Evolutionary conservation across 1,140 invertebrate species (phyloP), one percentile per base, ranked within the genome.

Genomic region (Hydropsyche tenuis): DNA sequence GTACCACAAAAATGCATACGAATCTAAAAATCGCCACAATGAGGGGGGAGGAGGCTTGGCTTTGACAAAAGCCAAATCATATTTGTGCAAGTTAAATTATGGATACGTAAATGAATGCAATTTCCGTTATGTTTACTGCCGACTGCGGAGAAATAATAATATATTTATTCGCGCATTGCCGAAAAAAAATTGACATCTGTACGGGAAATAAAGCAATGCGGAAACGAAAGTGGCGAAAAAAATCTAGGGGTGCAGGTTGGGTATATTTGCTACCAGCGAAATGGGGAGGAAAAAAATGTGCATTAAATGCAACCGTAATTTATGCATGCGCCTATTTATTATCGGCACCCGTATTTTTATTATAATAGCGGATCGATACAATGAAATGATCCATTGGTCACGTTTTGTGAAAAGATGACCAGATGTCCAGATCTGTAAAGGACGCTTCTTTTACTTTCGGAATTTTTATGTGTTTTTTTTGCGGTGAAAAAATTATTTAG

Each of bases 131-230:
- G 65, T 69, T 69, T 60, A 56, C 51, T 37, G 25, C 25, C 11
- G 6, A 60, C n/a, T 22, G 53, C 5, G 45, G 45, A 48, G 45
- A 48, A 48, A 48, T 37, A 37, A 37, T 37, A 37, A 37, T 37
- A 37, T 37, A 37, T 37, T 37, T 37, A 37, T 37, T 37, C 30
- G 30, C 3, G 45, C 4, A n/a, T n/a, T n/a, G n/a, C 2, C 23
- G 4, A n/a, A 23, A 74, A 74, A 74, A 74, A 74, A 74, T 25
- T 69, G 73, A 74, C 73, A 74, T 74, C 66, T 74, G 73, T 74
- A 74, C 65, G n/a, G 53, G 63, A 48, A 69, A 74, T 69, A 74
- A 64, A 74, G 73, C 66, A 43, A 43, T 74, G 43, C 68, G 65
- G 56, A 69, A 74, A 69, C 46, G 43, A 14, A 14, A 64, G 71